A percentile compares a stretch with the other conserved stretches of the same genome.
These are phyloP conservation scores for Halcyon malimbica DNA, from an alignment of 2,113 vertebrate species.

Conservation along the genomic window DNA sequence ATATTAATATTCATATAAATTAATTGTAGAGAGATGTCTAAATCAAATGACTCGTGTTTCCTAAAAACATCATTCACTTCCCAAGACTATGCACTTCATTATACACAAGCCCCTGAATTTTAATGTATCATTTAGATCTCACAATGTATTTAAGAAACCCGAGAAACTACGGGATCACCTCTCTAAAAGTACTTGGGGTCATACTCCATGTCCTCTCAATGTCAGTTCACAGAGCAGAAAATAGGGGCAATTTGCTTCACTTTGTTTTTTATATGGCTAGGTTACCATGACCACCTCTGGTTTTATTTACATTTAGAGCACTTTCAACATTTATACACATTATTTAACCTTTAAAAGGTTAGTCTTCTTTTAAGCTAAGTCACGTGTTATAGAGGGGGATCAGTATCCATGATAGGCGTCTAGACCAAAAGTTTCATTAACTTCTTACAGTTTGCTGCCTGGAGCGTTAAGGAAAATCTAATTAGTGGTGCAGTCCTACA, in stretches of 20 bases:
- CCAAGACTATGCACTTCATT: neutral
- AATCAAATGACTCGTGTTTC: slow-evolving; percentile 19
- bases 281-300: neutral
- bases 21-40: slow-evolving; percentile 1
- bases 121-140: slow-evolving; percentile 21
- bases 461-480: neutral
- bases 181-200: neutral
- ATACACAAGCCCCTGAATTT: slow-evolving; percentile 10
- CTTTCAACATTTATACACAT: slow-evolving; percentile 1
- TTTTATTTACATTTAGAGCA: neutral
- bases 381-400: neutral
- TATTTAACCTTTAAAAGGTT: neutral
- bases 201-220: fast-evolving
- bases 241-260: neutral
- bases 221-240: neutral
- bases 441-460: neutral
- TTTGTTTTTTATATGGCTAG: neutral
- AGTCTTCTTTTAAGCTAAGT: neutral
- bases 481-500: neutral
- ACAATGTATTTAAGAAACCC: slow-evolving; percentile 4
- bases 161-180: neutral
- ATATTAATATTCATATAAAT: neutral
- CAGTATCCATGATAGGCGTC: neutral
- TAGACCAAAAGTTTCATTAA: neutral
- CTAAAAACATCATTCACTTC: neutral